phyloP scores from a whole-genome alignment of 2,113 vertebrate genomes.

The Scopus umbretta region DNA sequence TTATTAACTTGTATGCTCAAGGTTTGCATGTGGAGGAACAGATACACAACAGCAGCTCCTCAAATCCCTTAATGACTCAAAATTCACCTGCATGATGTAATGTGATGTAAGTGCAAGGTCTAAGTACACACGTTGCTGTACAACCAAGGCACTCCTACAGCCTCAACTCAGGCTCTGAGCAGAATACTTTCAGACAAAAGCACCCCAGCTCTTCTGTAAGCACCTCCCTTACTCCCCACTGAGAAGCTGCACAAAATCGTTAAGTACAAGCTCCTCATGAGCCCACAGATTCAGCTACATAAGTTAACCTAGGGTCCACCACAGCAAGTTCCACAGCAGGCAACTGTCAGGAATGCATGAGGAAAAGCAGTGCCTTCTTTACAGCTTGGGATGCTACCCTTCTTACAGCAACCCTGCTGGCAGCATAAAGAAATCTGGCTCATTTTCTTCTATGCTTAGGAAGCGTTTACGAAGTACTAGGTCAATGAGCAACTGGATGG shows the following conservation, averaged over 20 bases:
- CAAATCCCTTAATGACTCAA: not conserved
- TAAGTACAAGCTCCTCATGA: not conserved
- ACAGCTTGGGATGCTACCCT: not conserved
- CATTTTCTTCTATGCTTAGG: not conserved
- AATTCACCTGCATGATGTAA: not conserved
- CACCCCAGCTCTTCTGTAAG: not conserved
- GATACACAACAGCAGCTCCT: not conserved
- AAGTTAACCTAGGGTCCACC: not conserved
- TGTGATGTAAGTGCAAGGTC: not conserved
- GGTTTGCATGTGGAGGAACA: not conserved
- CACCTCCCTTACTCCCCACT: not conserved
- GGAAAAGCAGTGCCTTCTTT: not conserved
- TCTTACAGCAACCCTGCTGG: not conserved
- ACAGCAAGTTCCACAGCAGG: not conserved
- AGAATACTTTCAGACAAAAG: not conserved
- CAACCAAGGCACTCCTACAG: not conserved
- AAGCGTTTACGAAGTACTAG: not conserved
- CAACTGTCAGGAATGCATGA: not conserved
- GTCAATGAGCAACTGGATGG: not conserved
- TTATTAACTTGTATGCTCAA: not conserved
- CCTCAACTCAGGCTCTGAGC: not conserved
- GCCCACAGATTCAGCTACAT: fast-evolving
- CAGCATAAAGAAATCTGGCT: not conserved
- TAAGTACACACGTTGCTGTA: not conserved
- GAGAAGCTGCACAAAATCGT: not conserved